Evolutionary conservation across 2,888 invertebrate genomes (phyloP), one percentile per base, ranked within the genome.

Genomic region (Apoda limacodes): DNA sequence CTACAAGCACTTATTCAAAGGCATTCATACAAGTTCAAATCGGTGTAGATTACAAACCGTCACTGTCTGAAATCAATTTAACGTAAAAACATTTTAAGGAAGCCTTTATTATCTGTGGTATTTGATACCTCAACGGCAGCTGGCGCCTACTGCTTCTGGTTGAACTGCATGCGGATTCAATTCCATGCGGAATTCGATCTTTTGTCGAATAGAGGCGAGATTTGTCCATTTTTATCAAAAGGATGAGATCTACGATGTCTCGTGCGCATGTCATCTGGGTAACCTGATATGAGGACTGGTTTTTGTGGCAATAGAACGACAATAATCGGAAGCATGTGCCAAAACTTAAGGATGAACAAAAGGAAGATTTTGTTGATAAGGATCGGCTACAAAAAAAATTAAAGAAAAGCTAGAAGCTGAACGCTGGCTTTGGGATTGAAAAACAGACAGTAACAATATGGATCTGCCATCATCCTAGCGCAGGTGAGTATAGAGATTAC

Each of bases 131-230:
- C 41, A 35, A 34, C 52, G 55, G 63, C 78, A 75, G 76, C 69
- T 74, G 76, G 75, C 76, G 76, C 75, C 75, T 61, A 53, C 51
- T 54, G 75, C 75, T 78, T 74, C 76, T 72, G 75, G n/a, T n/a
- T 66, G 55, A 61, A 64, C 59, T 68, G 55, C 55, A 45, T 52
- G 55, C 60, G 45, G 57, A 62, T 64, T 62, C 52, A 47, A 60
- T 57, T 58, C 56, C 56, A 56, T 48, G 49, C 58, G 65, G 59
- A 71, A 76, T 63, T 39, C 41, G 72, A 76, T 72, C 64, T 74
- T 76, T 78, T 72, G 69, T 72, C 72, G 72, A 68, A n/a, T 60
- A 61, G 58, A 62, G 58, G 69, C 69, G 63, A 72, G 66, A 65
- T 70, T 65, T 50, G 52, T 49, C 54, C 45, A 55, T 59, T 59